Base-by-base conservation (phyloP, 1,140 invertebrate species). In the Drosophila rufa region DNA sequence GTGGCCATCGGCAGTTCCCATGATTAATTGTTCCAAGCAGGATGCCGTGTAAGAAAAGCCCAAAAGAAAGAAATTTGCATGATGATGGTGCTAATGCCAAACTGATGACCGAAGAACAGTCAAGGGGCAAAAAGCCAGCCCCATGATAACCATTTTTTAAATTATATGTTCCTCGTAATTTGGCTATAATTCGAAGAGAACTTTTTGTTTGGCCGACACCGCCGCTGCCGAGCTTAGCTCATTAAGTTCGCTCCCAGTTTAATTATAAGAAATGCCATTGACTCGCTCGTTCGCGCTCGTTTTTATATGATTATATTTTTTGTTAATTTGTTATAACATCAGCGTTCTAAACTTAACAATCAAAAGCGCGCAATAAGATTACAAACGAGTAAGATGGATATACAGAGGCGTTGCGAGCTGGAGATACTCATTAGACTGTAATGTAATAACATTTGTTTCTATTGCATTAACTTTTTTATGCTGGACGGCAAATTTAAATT, bases 201-300 rank as follows among this genome's bases (percentile, higher is more conserved):
- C 51, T 66, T 65, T 70, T 74, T 74, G 74, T 73, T 9, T 65
- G 27, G 14, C 30, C 14, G 62, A 42, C 5, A 42, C 40, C 40
- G 67, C 62, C 47, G 48, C 62, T 40, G 48, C 14, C 19, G 9
- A 40, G 48, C 22, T 80, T 74, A 80, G 85, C 81, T 84, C 84
- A 89, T 90, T 87, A 89, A 79, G 75, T 62, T 81, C 45, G 61
- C 69, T 62, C 71, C 48, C 50, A 75, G 67, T 79, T 90, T 90
- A 82, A 90, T 90, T 85, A 85, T 90, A 90, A 91, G 86, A 85
- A 91, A 90, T 73, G 79, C 86, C 71, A 84, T 80, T 75, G 84
- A 80, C 77, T 89, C 53, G 69, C 69, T 73, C 38, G 38, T 50
- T 73, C 69, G 38, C 51, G 69, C 67, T 83, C 57, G 70, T 77